phyloP scores from a whole-genome alignment of 2,797 vertebrate species.

The Micromesistius poutassou region DNA sequence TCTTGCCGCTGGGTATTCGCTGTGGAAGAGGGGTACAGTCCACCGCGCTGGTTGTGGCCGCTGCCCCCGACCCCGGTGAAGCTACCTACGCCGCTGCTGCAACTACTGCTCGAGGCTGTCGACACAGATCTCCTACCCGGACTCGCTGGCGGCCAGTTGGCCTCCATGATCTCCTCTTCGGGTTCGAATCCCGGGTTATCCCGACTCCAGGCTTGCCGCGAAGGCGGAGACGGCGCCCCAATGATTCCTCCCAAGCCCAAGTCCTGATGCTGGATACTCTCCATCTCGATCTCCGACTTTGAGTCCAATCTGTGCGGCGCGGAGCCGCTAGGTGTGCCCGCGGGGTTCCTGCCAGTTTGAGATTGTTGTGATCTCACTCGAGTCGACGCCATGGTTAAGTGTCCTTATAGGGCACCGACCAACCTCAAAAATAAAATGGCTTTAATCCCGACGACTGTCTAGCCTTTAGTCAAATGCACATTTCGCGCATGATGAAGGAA shows the following conservation, averaged over 20 bases:
- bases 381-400: constrained; percentile 68
- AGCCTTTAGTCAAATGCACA: neutral
- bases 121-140: constrained; percentile 74
- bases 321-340: constrained; percentile 18
- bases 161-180: constrained; percentile 87
- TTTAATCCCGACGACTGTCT: neutral
- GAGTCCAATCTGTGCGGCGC: constrained; percentile 51
- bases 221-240: constrained; percentile 80
- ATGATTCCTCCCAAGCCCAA: constrained; percentile 64
- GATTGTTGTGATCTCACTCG: constrained; percentile 68
- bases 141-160: constrained; percentile 86
- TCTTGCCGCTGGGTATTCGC: constrained; percentile 63
- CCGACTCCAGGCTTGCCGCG: constrained; percentile 92
- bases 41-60: constrained; percentile 67
- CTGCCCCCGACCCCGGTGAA: constrained; percentile 59
- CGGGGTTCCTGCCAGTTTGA: constrained; percentile 42
- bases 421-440: neutral
- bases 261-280: constrained; percentile 75
- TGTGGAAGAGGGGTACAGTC: constrained; percentile 65
- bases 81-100: constrained; percentile 71
- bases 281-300: constrained; percentile 77
- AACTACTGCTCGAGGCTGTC: constrained; percentile 72
- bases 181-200: constrained; percentile 94
- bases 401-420: neutral
- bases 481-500: neutral